A percentile compares a stretch with the other conserved stretches of the same genome.
Conservation (phyloP, 2,888 invertebrate species). For the Andrena praecox region DNA sequence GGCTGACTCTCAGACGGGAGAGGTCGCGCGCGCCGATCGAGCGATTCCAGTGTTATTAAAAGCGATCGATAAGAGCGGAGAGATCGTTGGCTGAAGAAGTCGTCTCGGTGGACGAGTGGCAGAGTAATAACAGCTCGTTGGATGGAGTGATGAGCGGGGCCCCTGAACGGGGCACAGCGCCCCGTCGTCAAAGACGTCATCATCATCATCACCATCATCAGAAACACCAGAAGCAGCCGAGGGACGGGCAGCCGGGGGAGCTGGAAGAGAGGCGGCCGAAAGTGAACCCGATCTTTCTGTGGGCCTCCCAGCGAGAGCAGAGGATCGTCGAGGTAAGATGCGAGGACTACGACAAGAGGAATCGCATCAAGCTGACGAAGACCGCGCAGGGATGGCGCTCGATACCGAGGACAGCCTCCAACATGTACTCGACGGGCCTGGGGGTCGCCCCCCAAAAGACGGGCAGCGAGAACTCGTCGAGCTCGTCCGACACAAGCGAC, state of each 20-base stretch:
- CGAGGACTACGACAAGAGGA: slow-evolving; percentile 94
- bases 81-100: slow-evolving; percentile 42
- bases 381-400: slow-evolving; percentile 93
- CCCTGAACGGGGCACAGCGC: slow-evolving; percentile 83
- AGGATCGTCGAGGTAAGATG: slow-evolving; percentile 93
- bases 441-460: slow-evolving; percentile 42
- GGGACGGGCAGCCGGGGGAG: slow-evolving; percentile 71
- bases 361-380: slow-evolving; percentile 93
- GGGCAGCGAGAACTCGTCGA: slow-evolving; percentile 34
- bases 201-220: slow-evolving; percentile 78
- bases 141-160: slow-evolving; percentile 85
- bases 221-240: slow-evolving; percentile 69
- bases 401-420: slow-evolving; percentile 91
- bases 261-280: slow-evolving; percentile 87
- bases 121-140: slow-evolving; percentile 76
- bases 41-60: not conserved
- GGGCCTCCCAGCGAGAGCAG: slow-evolving; percentile 93
- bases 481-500: slow-evolving; percentile 60
- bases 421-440: slow-evolving; percentile 72
- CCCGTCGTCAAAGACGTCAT: slow-evolving; percentile 83
- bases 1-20: not conserved
- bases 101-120: slow-evolving; percentile 68
- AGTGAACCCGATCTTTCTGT: slow-evolving; percentile 93
- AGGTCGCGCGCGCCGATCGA: not conserved
- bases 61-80: slow-evolving; percentile 14